phyloP scores from a whole-genome alignment of 2,113 vertebrate genomes.

The Aramus guarauna region DNA sequence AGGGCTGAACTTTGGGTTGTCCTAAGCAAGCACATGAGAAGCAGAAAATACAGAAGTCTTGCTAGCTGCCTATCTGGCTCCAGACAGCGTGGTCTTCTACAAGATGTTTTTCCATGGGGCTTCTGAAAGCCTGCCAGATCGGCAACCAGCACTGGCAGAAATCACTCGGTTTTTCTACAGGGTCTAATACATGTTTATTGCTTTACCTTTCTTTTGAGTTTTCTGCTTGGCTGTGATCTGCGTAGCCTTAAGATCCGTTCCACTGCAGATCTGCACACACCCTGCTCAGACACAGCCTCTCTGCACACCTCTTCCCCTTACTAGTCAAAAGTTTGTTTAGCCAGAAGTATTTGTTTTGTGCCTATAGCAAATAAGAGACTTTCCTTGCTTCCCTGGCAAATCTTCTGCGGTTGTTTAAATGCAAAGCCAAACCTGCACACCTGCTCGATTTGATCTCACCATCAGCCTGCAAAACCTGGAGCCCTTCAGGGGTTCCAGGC shows the following conservation, averaged over 20 bases:
- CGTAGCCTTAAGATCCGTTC: neutral
- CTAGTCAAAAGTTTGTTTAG: neutral
- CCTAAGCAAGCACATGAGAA: neutral
- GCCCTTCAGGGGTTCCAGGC: neutral
- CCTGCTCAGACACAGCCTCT: neutral
- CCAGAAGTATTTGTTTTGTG: neutral
- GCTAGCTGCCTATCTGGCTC: neutral
- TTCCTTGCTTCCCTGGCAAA: neutral
- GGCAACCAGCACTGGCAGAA: neutral
- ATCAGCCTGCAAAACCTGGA: neutral
- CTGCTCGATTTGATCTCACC: neutral
- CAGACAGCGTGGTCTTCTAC: accelerated
- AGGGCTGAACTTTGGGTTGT: neutral
- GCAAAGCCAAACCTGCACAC: neutral
- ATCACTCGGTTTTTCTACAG: neutral
- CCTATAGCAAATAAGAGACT: neutral
- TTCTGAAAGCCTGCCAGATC: neutral
- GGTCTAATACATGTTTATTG: neutral
- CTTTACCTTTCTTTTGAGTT: neutral
- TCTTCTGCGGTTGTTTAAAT: neutral
- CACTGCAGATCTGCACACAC: neutral
- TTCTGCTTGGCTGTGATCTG: neutral
- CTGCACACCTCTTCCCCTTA: neutral
- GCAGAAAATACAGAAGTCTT: neutral
- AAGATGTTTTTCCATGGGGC: neutral